phyloP scores from a whole-genome alignment of 2,113 vertebrate genomes.

The Myrmecophaga tridactyla region DNA sequence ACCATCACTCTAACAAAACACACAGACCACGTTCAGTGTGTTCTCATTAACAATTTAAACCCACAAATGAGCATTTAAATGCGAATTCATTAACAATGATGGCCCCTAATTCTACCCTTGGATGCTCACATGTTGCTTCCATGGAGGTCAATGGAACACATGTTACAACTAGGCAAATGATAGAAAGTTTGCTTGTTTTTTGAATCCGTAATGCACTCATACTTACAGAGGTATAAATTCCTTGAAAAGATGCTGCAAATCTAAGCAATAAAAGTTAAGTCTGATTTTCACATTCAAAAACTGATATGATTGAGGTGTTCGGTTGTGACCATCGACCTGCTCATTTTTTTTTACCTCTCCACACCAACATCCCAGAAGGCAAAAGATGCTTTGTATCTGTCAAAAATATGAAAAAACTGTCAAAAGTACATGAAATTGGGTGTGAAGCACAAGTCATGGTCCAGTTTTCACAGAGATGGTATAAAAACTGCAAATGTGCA shows the following conservation, averaged over 20 bases:
- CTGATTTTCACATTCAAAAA: not conserved
- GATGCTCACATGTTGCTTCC: not conserved
- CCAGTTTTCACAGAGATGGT: not conserved
- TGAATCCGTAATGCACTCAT: not conserved
- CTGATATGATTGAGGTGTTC: not conserved
- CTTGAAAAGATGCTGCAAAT: constrained; percentile 1
- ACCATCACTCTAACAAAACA: constrained; percentile 53
- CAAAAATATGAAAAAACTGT: not conserved
- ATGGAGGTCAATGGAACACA: not conserved
- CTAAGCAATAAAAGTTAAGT: not conserved
- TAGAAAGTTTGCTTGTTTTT: not conserved
- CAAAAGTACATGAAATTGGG: constrained; percentile 28
- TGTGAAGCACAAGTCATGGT: not conserved
- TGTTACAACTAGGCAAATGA: not conserved
- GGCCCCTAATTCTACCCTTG: not conserved
- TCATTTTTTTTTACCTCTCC: not conserved
- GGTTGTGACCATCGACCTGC: not conserved
- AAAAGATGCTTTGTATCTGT: constrained; percentile 1
- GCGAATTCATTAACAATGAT: constrained; percentile 45
- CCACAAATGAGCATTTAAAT: constrained; percentile 67
- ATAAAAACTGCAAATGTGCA: not conserved
- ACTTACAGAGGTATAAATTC: not conserved
- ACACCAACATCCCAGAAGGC: constrained; percentile 2
- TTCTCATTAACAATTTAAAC: constrained; percentile 49
- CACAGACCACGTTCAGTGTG: constrained; percentile 9